Evolutionary conservation across 2,113 vertebrate genomes (phyloP), one percentile per base, ranked within the genome.

Genomic region (Syngnathoides biaculeatus): DNA sequence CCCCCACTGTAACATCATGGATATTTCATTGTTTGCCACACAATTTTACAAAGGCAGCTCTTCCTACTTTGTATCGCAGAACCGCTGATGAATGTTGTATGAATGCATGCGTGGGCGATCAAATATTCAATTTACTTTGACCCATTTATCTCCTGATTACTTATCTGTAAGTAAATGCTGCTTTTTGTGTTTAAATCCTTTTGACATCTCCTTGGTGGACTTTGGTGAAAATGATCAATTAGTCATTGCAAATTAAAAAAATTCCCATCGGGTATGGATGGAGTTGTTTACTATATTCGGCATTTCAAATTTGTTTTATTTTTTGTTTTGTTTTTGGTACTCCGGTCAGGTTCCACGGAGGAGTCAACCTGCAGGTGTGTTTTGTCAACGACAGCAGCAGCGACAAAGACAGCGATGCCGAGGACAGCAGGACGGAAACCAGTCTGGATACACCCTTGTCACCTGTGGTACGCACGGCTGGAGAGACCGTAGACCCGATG

Each of bases 351-450:
- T 69, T 94, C 13, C 96, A 97, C 82, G 94, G 93, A 14, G 95
- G 94, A 59, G 96, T 97, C 91, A 98, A 99, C 86, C 89, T 99
- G 74, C 97, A 99, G 87, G 95, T 99, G 65, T 99, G 97, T 82
- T 98, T 98, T 2, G 95, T 99, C 30, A 99, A 99, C 0, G 97
- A 99, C 92, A 98, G 96, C 0, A 93, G 95, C 89, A 99, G 97
- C 0, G 97, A 99, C 84, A 96, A 97, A 87, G 97, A 99, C 89
- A 99, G 97, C 0, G 97, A 99, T 38, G 97, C 94, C 0, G 97
- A 99, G 5, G 97, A 98, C 92, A 98, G 95, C 84, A 95, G 95
- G 89, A 98, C 96, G 0, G 97, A 99, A 82, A 98, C 97, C 65
- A 99, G 97, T 84, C 72, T 98, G 87, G 96, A 98, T 87, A 99